phyloP scores from a whole-genome alignment of 2,113 vertebrate species.

The Tragelaphus imberbis region DNA sequence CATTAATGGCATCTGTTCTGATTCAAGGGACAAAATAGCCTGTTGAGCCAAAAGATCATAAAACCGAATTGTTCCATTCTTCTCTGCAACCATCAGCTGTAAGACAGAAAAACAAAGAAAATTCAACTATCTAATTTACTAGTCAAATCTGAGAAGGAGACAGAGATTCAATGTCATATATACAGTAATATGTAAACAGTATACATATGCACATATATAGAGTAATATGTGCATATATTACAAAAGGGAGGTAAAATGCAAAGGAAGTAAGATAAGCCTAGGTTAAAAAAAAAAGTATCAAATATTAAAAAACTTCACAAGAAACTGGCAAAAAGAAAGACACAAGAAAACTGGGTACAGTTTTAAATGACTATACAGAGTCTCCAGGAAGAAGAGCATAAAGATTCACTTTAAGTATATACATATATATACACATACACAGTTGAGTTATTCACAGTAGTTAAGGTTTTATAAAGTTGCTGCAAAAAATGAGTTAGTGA shows the following conservation, averaged over 20 bases:
- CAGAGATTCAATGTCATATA: not conserved
- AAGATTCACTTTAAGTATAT: not conserved
- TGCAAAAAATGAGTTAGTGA: not conserved
- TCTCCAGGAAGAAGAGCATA: not conserved
- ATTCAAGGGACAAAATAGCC: constrained; percentile 94
- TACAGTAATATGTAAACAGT: too few relatives aligned
- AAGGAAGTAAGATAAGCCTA: not conserved
- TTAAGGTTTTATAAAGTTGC: not conserved
- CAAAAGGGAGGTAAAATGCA: not conserved
- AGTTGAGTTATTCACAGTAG: not conserved
- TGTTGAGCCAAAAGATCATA: constrained; percentile 93
- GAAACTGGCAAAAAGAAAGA: not conserved
- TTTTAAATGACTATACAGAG: not conserved
- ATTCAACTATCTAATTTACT: not conserved
- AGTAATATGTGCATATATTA: not conserved
- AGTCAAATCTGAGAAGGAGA: not conserved
- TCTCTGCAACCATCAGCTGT: constrained; percentile 97
- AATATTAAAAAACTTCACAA: not conserved
- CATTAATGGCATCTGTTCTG: constrained; percentile 90
- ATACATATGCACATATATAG: not conserved
- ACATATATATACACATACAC: not conserved
- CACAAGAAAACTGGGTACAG: not conserved
- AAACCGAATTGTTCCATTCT: constrained; percentile 93
- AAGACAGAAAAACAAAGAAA: constrained; percentile 38
- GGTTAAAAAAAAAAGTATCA: not conserved